phyloP scores from a whole-genome alignment of 1,140 invertebrate genomes.

The Lysiphlebus fabarum region DNA sequence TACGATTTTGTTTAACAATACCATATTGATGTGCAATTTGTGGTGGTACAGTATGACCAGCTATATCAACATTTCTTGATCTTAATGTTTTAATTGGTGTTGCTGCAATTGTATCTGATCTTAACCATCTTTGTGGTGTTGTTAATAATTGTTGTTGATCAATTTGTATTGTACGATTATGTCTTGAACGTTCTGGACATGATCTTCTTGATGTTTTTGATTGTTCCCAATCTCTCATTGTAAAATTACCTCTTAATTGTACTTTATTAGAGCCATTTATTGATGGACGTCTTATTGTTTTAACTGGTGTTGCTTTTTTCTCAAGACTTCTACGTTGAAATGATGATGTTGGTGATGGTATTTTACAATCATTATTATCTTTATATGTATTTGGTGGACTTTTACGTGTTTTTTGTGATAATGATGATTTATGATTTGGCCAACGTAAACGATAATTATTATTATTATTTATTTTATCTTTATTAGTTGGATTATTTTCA shows the following conservation, averaged over 20 bases:
- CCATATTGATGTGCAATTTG: conserved; percentile 47
- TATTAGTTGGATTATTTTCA: conserved; percentile 49
- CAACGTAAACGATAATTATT: conserved; percentile 39
- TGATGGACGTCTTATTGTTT: conserved; percentile 44
- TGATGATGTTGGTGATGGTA: conserved; percentile 39
- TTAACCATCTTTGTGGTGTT: conserved; percentile 48
- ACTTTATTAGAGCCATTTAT: conserved; percentile 41
- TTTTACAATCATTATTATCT: conserved; percentile 31
- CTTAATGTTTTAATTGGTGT: conserved; percentile 49
- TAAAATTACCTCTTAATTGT: conserved; percentile 40
- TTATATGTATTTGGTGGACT: not conserved
- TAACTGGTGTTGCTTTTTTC: conserved; percentile 48
- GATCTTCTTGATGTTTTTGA: conserved; percentile 30
- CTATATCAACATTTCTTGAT: conserved; percentile 51
- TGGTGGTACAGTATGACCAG: conserved; percentile 45
- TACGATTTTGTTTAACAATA: conserved; percentile 42
- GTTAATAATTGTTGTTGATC: not conserved
- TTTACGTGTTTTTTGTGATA: not conserved
- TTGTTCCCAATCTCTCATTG: conserved; percentile 43
- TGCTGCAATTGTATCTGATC: conserved; percentile 52
- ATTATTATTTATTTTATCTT: conserved; percentile 23
- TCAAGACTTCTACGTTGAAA: conserved; percentile 49
- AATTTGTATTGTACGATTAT: not conserved
- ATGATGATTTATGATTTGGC: conserved; percentile 24
- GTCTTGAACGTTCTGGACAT: conserved; percentile 24